Evolutionary conservation across 2,113 vertebrate genomes (phyloP).

Genomic region (Lophotis ruficrista): DNA sequence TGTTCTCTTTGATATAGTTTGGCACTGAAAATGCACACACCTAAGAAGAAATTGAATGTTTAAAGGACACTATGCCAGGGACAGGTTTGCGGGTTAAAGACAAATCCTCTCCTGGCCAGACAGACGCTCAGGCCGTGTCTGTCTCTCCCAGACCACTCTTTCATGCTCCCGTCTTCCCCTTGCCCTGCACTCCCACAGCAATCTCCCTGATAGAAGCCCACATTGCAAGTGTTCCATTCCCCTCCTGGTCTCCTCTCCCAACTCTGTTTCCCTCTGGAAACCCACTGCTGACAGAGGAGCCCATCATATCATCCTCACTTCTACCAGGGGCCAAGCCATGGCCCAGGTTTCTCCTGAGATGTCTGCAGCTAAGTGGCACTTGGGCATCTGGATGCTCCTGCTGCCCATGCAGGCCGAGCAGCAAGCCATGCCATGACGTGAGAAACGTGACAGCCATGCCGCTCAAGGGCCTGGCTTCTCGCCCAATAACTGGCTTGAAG

Average conservation of each 20-base stretch:
- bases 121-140: neutral
- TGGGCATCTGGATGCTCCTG: neutral
- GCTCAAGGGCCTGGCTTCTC: constrained; percentile 7
- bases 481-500: neutral
- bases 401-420: neutral
- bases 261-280: neutral
- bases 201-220: neutral
- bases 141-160: neutral
- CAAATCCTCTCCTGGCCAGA: neutral
- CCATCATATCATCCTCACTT: neutral
- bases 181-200: neutral
- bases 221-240: neutral
- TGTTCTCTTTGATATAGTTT: neutral
- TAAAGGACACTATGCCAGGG: neutral
- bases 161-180: neutral
- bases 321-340: neutral
- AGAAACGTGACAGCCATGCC: constrained; percentile 35
- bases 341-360: neutral
- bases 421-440: neutral
- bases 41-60: neutral
- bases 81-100: neutral
- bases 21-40: neutral
- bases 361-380: neutral
- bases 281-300: neutral
- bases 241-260: neutral